A percentile compares a stretch with the other conserved stretches of the same genome.
phyloP scores from a whole-genome alignment of 2,797 vertebrate genomes.

The Austrolebias charrua region DNA sequence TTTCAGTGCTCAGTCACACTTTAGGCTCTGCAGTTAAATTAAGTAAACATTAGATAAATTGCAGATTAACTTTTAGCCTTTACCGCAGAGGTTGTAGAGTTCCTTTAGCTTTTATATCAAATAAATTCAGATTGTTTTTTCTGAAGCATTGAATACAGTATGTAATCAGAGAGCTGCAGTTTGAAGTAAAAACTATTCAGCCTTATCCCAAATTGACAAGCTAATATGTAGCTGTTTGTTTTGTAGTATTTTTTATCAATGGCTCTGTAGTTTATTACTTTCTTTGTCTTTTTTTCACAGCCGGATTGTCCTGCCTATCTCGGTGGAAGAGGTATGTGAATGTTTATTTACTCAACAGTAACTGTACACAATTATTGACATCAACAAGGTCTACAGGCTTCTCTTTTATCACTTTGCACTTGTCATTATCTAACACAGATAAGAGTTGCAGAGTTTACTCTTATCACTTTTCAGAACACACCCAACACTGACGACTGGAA shows the following conservation, averaged over 20 bases:
- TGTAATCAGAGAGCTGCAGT: neutral
- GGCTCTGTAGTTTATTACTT: neutral
- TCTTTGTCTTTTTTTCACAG: conserved; percentile 69
- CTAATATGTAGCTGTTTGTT: neutral
- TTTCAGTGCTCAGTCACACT: no score
- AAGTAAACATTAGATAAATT: neutral
- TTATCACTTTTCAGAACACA: neutral
- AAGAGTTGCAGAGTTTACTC: neutral
- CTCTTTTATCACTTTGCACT: neutral
- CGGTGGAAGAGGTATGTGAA: conserved; percentile 93
- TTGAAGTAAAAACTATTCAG: neutral
- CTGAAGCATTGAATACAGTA: no score
- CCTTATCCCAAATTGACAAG: neutral
- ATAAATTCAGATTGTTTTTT: neutral
- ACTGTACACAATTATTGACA: neutral
- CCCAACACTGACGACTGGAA: neutral
- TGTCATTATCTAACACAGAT: neutral
- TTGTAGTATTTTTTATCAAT: neutral
- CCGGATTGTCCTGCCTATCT: conserved; percentile 92
- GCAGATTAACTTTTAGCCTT: neutral
- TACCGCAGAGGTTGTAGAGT: neutral
- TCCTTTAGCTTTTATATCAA: neutral
- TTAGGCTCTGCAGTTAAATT: neutral
- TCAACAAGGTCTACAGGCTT: neutral
- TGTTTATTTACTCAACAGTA: conserved; percentile 5